Percentiles rank a stretch among this genome's conserved stretches.
phyloP scores from a whole-genome alignment of 2,113 vertebrate genomes.

The Buteo buteo region DNA sequence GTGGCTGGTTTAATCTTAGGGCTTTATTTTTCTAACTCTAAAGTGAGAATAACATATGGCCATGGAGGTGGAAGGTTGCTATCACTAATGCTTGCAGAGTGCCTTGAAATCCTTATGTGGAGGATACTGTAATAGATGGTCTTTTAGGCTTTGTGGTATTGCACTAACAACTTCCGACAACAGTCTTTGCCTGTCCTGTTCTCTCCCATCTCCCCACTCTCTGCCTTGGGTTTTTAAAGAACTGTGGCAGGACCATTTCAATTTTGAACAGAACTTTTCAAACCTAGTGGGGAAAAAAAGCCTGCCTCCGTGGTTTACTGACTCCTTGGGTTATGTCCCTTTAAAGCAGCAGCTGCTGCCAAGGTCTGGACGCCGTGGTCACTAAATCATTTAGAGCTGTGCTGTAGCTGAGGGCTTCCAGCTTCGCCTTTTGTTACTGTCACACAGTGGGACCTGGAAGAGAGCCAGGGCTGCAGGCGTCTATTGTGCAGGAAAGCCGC shows the following conservation, averaged over 20 bases:
- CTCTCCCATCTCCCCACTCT: background rate
- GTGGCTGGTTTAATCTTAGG: background rate
- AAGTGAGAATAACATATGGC: background rate
- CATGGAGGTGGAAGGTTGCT: background rate
- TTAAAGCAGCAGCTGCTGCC: constrained; percentile 65
- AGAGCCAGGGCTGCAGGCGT: constrained; percentile 61
- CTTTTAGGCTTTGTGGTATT: background rate
- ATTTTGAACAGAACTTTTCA: background rate
- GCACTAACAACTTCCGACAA: rapidly evolving
- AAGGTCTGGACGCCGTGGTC: constrained; percentile 49
- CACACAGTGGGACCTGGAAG: constrained; percentile 62
- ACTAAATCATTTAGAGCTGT: constrained; percentile 67
- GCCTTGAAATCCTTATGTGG: background rate
- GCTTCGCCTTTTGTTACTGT: constrained; percentile 68
- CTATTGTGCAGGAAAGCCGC: constrained; percentile 48
- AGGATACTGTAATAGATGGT: background rate
- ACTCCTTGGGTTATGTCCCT: constrained; percentile 30
- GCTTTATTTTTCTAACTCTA: background rate
- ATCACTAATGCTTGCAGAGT: background rate
- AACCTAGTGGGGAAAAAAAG: background rate
- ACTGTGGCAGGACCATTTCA: background rate
- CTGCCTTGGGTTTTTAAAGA: background rate
- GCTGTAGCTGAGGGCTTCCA: constrained; percentile 61
- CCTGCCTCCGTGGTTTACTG: background rate
- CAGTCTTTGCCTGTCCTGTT: background rate